Evolutionary conservation across 1,140 invertebrate species (phyloP), one percentile per base, ranked within the genome.

Genomic region (Megalonaias nervosa): DNA sequence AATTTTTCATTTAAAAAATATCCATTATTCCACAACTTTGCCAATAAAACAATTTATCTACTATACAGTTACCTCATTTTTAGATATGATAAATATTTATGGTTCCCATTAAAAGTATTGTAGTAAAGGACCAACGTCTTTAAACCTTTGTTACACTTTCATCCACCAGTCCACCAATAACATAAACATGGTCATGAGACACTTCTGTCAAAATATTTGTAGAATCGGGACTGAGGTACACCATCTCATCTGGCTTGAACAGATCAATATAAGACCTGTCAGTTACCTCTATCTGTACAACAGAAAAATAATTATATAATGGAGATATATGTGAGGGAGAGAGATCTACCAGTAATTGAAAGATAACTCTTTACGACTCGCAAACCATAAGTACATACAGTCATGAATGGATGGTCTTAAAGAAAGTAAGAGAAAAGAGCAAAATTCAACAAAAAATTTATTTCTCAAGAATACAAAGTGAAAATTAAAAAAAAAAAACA

Each of bases 101-200:
- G 60, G 62, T 11, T 48, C 9, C 9, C 6, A 48, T 48, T 6
- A 6, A 48, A 6, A 48, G 6, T 48, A 11, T 48, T 23, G 12
- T 56, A 64, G 15, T 19, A 21, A 55, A 26, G 79, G 74, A 48
- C 38, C 38, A 48, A 48, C n/a, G 82, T 69, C 69, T 81, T 81
- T 60, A 19, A 67, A 85, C 85, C 82, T 88, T 90, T 60, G 83
- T 84, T 19, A 88, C 83, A 58, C 86, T 89, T 75, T 90, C 90
- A 81, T 91, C 90, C 4, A 91, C 90, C 58, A 91, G 79, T 31
- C 90, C 90, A 23, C 90, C 90, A 71, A 91, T 89, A 6, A 91
- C 83, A 82, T 91, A 91, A 6, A 91, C 84, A 80, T 89, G 90
- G n/a, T 81, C 68, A 12, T 58, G 67, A 67, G 87, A 84, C 23